Evolutionary conservation across 2,797 vertebrate species (phyloP).

Genomic region (Sebastiscus albofasciatus): DNA sequence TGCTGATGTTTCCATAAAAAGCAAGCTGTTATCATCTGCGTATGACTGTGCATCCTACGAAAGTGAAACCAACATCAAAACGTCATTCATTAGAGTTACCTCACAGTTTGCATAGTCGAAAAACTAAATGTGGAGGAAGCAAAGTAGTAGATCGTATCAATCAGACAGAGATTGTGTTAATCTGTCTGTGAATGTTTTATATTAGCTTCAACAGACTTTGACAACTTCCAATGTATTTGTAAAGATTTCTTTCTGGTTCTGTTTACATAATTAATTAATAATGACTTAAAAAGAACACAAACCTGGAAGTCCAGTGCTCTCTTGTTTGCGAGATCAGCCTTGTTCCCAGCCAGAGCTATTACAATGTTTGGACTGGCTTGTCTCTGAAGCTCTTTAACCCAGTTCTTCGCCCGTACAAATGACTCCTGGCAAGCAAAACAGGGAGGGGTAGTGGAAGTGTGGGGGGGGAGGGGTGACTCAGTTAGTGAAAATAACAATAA

Average conservation of each 20-base stretch:
- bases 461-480: background rate
- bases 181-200: background rate
- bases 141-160: background rate
- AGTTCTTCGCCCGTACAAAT: slow-evolving; percentile 98
- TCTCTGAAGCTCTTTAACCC: slow-evolving; percentile 99
- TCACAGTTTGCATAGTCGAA: background rate
- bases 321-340: slow-evolving; percentile 97
- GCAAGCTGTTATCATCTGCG: slow-evolving; percentile 98
- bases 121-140: background rate
- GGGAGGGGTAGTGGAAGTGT: background rate
- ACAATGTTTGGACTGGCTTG: slow-evolving; percentile 99
- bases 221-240: background rate
- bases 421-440: slow-evolving; percentile 89
- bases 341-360: slow-evolving; percentile 99
- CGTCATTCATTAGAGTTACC: background rate
- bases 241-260: background rate
- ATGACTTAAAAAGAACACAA: slow-evolving; percentile 46
- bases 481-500: slow-evolving; percentile 41
- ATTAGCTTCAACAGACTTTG: background rate
- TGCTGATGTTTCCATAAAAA: slow-evolving; percentile 99
- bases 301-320: slow-evolving; percentile 99
- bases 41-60: slow-evolving; percentile 96
- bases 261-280: background rate
- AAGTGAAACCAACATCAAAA: slow-evolving; percentile 34
- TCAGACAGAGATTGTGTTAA: background rate